Evolutionary conservation across 1,140 invertebrate species (phyloP), one percentile per base, ranked within the genome.

Genomic region (Teleopsis dalmanni): DNA sequence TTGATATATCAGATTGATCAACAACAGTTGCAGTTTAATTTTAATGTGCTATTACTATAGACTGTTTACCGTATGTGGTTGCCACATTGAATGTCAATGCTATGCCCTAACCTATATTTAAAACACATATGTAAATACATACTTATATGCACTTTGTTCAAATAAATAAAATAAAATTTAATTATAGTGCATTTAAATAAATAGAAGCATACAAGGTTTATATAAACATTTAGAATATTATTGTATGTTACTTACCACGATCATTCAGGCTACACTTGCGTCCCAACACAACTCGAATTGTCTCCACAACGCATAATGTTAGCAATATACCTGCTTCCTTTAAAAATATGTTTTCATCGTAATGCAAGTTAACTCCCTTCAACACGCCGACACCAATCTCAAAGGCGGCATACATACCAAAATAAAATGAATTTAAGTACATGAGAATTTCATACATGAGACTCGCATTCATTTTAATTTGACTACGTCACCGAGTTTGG

Each of bases 201-300:
- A n/a, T n/a, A n/a, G n/a, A n/a, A n/a, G n/a, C n/a, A n/a, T n/a
- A n/a, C n/a, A 27, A 27, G n/a, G 2, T 38, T 18, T 29, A 29
- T 29, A 31, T 7, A 26, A 40, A n/a, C n/a, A n/a, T n/a, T n/a
- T n/a, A n/a, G n/a, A n/a, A n/a, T n/a, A n/a, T n/a, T n/a, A n/a
- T n/a, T n/a, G n/a, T n/a, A n/a, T n/a, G n/a, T 14, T 52, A 48
- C 78, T 77, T 73, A 82, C 80, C 80, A 65, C 82, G 81, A 73
- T 91, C 89, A 21, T 88, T 90, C 56, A 94, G 73, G 72, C 93
- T 94, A 57, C 91, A 90, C 72, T 85, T 85, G 58, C 84, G 77
- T 14, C 88, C 89, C 56, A 89, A 68, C 71, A 85, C 81, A 55
- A 88, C 83, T 56, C 91, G 76, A 42, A 90, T 74, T 37, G 81